Base-by-base conservation (phyloP, 2,888 invertebrate genomes). In the Nipponacmea schrenckii region DNA sequence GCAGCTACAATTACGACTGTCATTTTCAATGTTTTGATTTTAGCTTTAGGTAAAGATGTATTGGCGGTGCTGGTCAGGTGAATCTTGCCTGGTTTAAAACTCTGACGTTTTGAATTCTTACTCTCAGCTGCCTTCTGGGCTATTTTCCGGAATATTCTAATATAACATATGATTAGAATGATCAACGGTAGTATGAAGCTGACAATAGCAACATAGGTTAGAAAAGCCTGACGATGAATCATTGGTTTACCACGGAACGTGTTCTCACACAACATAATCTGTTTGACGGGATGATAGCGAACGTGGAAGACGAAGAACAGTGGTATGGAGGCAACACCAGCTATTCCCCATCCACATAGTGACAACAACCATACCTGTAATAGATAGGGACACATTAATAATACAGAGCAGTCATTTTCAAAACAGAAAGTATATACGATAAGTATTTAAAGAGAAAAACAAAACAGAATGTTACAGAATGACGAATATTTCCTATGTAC, bases 1-100 rank as follows among this genome's bases (percentile, higher is more conserved):
- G 83, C 81, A 2, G 81, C 67, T 8, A 87, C 86, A n/a, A 89
- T 87, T 8, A 88, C 87, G 46, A 88, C 77, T 7, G 89, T 88
- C 88, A 89, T 89, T 76, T 86, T 88, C 44, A 89, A 75, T 2
- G 88, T 89, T 74, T 89, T 89, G 17, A 86, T 81, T 77, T 88
- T 88, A 10, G 89, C 89, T 69, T 82, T 84, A 15, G 87, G 86
- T 27, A 89, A 80, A 0, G 88, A 85, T 31, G 79, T 82, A 14
- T 86, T 86, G 15, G 81, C 82, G 1, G 87, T 86, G 73, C 85
- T 84, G 72, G 86, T 86, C 15, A 87, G 79, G 39, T 84, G 83
- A 31, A 87, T 79, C 73, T 85, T 85, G 7, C 85, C 87, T 4
- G 85, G 82, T 67, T 83, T 85, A 56, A 81, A 79, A 62, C 77